Evolutionary conservation across 2,113 vertebrate genomes (phyloP).

Genomic region (Hassar affinis): DNA sequence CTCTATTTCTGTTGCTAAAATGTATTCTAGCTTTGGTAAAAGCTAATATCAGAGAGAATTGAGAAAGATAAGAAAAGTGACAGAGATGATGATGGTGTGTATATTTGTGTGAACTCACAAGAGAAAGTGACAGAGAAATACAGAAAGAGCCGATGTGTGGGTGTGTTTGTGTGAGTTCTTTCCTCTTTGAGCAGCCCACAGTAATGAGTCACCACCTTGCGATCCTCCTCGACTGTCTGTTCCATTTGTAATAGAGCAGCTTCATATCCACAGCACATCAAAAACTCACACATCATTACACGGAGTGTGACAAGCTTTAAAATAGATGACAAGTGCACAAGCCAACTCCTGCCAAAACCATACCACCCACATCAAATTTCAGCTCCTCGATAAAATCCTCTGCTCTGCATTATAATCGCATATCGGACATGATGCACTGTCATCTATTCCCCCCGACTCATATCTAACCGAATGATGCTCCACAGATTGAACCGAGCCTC

Average conservation of each 20-base stretch:
- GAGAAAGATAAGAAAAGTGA: conserved; percentile 14
- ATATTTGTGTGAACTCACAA: background rate
- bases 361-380: background rate
- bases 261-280: conserved; percentile 36
- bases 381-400: background rate
- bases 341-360: conserved; percentile 20
- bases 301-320: conserved; percentile 32
- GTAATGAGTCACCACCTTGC: conserved; percentile 46
- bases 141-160: conserved; percentile 19
- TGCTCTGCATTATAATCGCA: conserved; percentile 13
- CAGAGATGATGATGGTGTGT: background rate
- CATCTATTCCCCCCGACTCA: background rate
- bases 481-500: background rate
- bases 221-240: conserved; percentile 25
- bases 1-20: conserved; percentile 5
- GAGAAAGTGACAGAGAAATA: conserved; percentile 24
- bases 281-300: conserved; percentile 35
- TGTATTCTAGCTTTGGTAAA: conserved; percentile 20
- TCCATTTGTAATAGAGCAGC: conserved; percentile 36
- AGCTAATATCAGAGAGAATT: background rate
- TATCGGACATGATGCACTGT: background rate
- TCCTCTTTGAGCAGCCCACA: conserved; percentile 12
- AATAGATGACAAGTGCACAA: conserved; percentile 30
- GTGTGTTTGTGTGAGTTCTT: conserved; percentile 17
- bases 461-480: background rate